These are phyloP conservation scores for Decapterus maruadsi DNA, from an alignment of 2,797 vertebrate species.

Conservation along the genomic window DNA sequence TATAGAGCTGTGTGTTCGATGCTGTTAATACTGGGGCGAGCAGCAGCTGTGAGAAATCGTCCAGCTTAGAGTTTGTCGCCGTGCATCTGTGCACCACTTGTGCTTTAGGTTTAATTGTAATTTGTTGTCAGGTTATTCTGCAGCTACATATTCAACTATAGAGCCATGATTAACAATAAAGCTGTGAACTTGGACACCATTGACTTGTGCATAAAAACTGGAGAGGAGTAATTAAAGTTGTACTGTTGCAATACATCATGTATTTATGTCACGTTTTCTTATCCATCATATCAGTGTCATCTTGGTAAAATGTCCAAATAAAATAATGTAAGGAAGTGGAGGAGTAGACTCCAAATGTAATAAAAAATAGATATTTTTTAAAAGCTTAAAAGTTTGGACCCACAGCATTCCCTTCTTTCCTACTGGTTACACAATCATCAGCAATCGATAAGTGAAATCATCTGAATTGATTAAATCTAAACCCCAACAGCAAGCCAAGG, in stretches of 20 bases:
- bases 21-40: constrained; percentile 22
- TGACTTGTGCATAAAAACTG: constrained; percentile 46
- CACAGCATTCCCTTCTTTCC: not conserved
- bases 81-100: constrained; percentile 52
- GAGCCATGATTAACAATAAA: constrained; percentile 50
- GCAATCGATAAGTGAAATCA: not conserved
- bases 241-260: no score
- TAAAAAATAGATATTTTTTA: constrained; percentile 5
- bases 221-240: constrained; percentile 65
- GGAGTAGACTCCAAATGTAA: not conserved
- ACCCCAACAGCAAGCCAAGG: not conserved
- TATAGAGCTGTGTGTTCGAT: constrained; percentile 35
- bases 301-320: constrained; percentile 1
- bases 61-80: constrained; percentile 21
- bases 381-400: not conserved
- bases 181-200: constrained; percentile 50
- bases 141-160: constrained; percentile 50
- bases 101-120: constrained; percentile 42
- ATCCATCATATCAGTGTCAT: not conserved
- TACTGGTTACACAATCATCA: not conserved
- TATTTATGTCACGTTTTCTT: constrained; percentile 15
- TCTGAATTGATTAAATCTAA: not conserved
- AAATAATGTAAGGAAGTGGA: not conserved
- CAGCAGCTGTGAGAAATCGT: constrained; percentile 57
- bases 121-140: constrained; percentile 31